Evolutionary conservation across 37 sponge, comb jelly and placozoan genomes (phyloP), one percentile per base, ranked within the genome.

Genomic region (Halichondria panicea): DNA sequence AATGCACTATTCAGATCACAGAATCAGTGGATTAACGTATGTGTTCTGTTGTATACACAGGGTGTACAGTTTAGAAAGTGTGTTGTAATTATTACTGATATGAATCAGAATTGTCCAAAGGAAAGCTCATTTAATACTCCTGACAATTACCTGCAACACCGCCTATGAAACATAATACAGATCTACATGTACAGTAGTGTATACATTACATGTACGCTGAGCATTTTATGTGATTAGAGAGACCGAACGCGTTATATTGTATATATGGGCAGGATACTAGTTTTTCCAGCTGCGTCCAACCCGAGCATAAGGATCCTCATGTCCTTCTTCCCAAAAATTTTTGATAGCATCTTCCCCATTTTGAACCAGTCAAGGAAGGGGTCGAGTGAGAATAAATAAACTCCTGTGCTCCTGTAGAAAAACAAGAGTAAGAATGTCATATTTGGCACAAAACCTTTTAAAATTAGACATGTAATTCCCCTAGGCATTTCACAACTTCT

Each of bases 251-350:
- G n/a, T n/a, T n/a, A 21, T 25, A 7, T 39, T 28, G 3, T 40
- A 37, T 13, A 33, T 66, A 30, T 35, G 34, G 22, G 1, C 15
- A 76, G 70, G 84, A 83, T 91, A 95, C 95, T 96, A 24, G 97
- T 96, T 60, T 96, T 96, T 1, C 97, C 97, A n/a, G 97, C 97
- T 52, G 97, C 95, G 68, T 96, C 97, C 18, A 96, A 77, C 1
- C 97, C 97, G 66, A 96, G 81, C 97, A 96, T 96, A 30, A 96
- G 73, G 65, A 96, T 96, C 46, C 97, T 81, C 97, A 96, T 96
- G 57, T 96, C 95, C 76, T 94, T 96, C 78, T 91, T 96, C 58
- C 95, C 95, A 70, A 96, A 94, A 7, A 96, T 70, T 68, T 96
- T 96, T 68, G 84, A 68, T 8, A 96, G 71, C 25, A 57, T 66